Conservation (phyloP, 2,797 vertebrate genomes). For the Rhyacichthys aspro region DNA sequence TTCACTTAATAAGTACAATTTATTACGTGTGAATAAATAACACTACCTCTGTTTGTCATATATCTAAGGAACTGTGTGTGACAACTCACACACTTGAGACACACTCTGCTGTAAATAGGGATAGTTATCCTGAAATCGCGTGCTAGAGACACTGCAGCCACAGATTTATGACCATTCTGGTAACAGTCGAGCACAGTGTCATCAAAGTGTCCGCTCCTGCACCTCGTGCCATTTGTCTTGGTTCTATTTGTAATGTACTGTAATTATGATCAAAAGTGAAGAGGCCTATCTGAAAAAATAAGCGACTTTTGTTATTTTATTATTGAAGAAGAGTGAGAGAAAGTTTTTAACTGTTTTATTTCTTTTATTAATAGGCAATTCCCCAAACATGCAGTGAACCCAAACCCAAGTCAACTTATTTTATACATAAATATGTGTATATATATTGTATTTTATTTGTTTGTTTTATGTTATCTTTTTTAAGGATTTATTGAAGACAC, state of each 20-base stretch:
- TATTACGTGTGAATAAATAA: no score
- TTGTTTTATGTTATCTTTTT: no score
- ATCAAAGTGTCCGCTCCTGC: conserved; percentile 17
- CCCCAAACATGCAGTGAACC: no score
- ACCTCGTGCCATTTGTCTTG: conserved; percentile 32
- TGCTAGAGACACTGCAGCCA: conserved; percentile 8
- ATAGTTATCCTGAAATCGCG: conserved; percentile 1
- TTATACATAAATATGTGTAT: no score
- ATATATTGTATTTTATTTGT: no score
- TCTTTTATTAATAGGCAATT: no score
- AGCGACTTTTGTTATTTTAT: not conserved
- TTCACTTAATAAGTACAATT: no score
- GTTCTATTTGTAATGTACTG: conserved; percentile 37
- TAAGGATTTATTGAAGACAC: no score
- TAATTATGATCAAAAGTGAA: conserved; percentile 45
- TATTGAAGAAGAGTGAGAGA: not conserved
- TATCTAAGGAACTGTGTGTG: not conserved
- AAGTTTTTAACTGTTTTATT: no score
- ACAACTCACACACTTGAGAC: not conserved
- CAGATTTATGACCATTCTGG: conserved; percentile 34
- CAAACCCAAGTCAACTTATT: no score
- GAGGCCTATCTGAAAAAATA: conserved; percentile 2
- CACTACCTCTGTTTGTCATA: no score
- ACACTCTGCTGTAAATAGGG: not conserved
- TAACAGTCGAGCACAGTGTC: conserved; percentile 9